phyloP scores from a whole-genome alignment of 2,113 vertebrate species.

The Anhinga rufa region DNA sequence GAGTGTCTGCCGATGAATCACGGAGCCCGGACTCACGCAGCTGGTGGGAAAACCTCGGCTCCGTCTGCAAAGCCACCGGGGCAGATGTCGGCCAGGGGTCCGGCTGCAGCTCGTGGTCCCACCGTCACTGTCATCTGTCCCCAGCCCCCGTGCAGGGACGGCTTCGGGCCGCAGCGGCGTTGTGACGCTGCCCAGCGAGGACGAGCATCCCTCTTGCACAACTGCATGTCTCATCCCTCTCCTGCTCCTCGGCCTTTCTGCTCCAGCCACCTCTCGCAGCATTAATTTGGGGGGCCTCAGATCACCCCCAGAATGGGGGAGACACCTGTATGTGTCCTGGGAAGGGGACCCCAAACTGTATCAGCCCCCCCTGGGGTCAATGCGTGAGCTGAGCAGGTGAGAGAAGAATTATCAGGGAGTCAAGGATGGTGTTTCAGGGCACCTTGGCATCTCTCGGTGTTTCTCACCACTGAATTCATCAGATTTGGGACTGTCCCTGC shows the following conservation, averaged over 20 bases:
- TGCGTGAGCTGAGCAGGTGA: not conserved
- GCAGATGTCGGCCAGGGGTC: not conserved
- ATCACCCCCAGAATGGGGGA: not conserved
- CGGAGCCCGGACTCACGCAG: not conserved
- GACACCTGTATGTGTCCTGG: not conserved
- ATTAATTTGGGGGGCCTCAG: not conserved
- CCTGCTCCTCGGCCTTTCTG: not conserved
- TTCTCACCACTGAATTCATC: not conserved
- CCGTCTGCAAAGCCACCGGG: not conserved
- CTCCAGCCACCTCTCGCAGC: not conserved
- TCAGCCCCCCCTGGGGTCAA: not conserved
- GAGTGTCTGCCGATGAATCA: not conserved
- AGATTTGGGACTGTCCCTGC: not conserved
- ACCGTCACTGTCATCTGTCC: not conserved
- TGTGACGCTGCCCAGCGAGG: not conserved
- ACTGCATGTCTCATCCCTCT: not conserved
- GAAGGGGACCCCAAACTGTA: not conserved
- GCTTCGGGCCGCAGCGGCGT: fast-evolving
- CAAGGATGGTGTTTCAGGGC: fast-evolving
- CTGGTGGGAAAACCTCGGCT: not conserved
- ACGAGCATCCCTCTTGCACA: not conserved
- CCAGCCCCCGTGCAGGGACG: not conserved
- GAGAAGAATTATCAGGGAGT: not conserved
- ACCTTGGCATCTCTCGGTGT: fast-evolving
- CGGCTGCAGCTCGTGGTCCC: not conserved